These are phyloP conservation scores for Chunga burmeisteri DNA, from an alignment of 2,113 vertebrate species.

Conservation along the genomic window DNA sequence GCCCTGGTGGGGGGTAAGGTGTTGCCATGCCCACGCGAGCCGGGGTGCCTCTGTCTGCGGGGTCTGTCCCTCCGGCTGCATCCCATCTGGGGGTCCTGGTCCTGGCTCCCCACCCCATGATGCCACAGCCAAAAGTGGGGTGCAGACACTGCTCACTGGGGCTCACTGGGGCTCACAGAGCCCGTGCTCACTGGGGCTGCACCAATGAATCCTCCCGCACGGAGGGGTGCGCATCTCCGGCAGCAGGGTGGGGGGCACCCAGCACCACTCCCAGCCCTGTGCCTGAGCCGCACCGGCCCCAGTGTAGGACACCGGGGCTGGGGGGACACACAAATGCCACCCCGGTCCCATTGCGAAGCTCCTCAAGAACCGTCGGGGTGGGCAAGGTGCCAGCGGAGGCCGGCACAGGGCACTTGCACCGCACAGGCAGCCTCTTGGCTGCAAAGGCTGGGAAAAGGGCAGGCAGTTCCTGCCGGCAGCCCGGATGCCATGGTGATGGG, in stretches of 20 bases:
- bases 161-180: no score
- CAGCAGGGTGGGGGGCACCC: neutral
- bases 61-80: rapidly evolving
- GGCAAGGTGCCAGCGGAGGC: neutral
- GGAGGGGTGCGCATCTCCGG: neutral
- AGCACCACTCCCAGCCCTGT: neutral
- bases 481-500: conserved; percentile 64
- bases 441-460: conserved; percentile 65
- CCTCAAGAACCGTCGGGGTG: rapidly evolving
- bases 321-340: rapidly evolving
- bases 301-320: rapidly evolving
- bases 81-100: rapidly evolving
- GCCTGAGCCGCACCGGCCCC: rapidly evolving
- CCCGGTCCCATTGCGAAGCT: neutral
- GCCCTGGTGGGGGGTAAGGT: rapidly evolving
- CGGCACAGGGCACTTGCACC: neutral
- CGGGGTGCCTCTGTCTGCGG: rapidly evolving
- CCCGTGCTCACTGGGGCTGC: rapidly evolving
- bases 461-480: conserved; percentile 52
- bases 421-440: conserved; percentile 4
- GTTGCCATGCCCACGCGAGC: rapidly evolving
- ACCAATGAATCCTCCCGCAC: neutral
- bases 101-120: neutral
- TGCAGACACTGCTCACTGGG: neutral
- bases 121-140: neutral